Base-by-base conservation (phyloP, 2,113 vertebrate genomes). In the Galemys pyrenaicus region DNA sequence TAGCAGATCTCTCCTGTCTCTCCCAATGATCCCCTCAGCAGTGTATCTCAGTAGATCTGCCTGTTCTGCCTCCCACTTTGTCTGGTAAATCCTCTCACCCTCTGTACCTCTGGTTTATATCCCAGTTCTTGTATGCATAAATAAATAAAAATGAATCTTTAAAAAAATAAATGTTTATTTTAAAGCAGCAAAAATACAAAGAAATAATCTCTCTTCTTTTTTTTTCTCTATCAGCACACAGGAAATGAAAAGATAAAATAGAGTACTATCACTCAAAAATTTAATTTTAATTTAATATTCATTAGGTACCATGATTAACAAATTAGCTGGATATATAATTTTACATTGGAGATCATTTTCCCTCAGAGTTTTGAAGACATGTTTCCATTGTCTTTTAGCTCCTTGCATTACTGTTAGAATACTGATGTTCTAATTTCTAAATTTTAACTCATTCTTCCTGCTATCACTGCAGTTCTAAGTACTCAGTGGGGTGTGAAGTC, bases 331-430 rank as follows among this genome's bases (percentile, higher is more conserved):
- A 28, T 51, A 88, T 78, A 79, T 10, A 84, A 67, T 44, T 89
- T 88, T 89, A 78, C 46, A 73, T 67, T 73, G 49, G 54, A 91
- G 24, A 85, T 54, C 16, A 56, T 64, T 86, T 94, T 70, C 54
- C 17, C 74, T 86, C 71, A 70, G 22, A 68, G 67, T 51, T 86
- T 80, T 81, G 44, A 94, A 80, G 41, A 78, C 11, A 41, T 32
- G 39, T 95, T 49, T 84, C 78, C n/a, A 7, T 51, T 73, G 30
- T 65, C 17, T 87, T 92, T 39, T 35, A 93, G 64, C 60, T 83
- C 78, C 56, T 16, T 68, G 24, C 2, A 62, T 16, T 80, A 11
- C 32, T 84, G 6, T 74, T 80, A 26, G 13, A 24, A 56, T 87
- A 84, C 3, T n/a, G 16, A 64, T 79, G 6, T 62, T 88, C 44